A percentile compares a stretch with the other conserved stretches of the same genome.
Conservation (phyloP, 2,113 vertebrate species). For the Paradisaea rubra region DNA sequence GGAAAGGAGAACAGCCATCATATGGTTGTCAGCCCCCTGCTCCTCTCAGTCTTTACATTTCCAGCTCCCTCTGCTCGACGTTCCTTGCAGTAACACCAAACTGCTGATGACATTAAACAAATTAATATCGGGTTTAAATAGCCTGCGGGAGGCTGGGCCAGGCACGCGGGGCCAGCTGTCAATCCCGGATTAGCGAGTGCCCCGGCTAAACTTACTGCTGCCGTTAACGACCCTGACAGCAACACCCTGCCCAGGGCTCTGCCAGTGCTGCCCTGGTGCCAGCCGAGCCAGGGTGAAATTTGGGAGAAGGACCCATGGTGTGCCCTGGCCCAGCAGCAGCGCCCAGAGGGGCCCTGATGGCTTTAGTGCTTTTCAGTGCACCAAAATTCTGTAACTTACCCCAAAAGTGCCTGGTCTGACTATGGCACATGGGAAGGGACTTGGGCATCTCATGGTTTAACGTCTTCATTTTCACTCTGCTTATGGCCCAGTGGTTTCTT, state of each 20-base stretch:
- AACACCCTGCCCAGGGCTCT: not conserved
- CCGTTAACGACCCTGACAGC: not conserved
- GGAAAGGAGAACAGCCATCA: not conserved
- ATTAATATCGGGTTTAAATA: slow-evolving; percentile 54
- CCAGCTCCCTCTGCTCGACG: not conserved
- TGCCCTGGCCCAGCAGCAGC: not conserved
- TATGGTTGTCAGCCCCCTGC: not conserved
- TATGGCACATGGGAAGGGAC: fast-evolving
- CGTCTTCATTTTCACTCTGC: not conserved
- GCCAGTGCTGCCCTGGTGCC: not conserved
- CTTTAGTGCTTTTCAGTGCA: not conserved
- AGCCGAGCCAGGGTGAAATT: fast-evolving
- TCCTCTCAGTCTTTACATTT: not conserved
- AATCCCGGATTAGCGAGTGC: slow-evolving; percentile 17
- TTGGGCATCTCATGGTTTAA: not conserved
- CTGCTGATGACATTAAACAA: slow-evolving; percentile 50
- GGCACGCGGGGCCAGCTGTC: slow-evolving; percentile 22
- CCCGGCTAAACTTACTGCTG: not conserved
- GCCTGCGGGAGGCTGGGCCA: slow-evolving; percentile 6
- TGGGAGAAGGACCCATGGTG: not conserved
- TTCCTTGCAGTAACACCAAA: not conserved
- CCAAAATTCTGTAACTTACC: not conserved
- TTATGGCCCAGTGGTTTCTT: not conserved
- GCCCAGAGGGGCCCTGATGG: fast-evolving
- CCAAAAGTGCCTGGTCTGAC: not conserved